Conservation (phyloP, 2,888 invertebrate genomes). For the Mermis nigrescens region DNA sequence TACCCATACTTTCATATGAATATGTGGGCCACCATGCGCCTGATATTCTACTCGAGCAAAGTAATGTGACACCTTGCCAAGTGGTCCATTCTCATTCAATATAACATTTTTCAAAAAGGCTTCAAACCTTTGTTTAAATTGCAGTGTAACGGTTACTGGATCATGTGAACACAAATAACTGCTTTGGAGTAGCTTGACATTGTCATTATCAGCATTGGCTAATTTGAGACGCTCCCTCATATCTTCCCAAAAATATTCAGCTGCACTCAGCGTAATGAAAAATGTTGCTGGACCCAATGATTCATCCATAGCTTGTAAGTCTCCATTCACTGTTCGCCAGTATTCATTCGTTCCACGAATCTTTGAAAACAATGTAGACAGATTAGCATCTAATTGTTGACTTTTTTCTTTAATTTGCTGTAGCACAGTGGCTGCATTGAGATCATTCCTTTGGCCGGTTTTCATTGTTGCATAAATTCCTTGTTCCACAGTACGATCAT, state of each 20-base stretch:
- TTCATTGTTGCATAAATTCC: neutral
- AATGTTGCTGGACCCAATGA: neutral
- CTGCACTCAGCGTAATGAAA: slow-evolving; percentile 1
- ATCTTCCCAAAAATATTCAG: slow-evolving; percentile 4
- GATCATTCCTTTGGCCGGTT: neutral
- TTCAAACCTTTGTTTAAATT: neutral
- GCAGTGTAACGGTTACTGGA: neutral
- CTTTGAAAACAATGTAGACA: neutral
- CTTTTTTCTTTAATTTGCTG: neutral
- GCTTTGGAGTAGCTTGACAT: neutral
- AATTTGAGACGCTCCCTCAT: neutral
- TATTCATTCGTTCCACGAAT: slow-evolving; percentile 7
- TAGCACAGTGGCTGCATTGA: neutral
- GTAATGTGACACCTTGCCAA: neutral
- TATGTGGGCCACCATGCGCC: neutral
- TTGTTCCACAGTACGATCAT: neutral
- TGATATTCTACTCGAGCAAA: slow-evolving; percentile 1
- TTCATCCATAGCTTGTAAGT: slow-evolving; percentile 1
- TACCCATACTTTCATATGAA: slow-evolving; percentile 3
- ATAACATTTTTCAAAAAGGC: neutral
- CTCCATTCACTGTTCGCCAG: neutral
- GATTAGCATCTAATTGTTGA: slow-evolving; percentile 4
- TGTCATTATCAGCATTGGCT: neutral
- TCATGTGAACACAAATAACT: neutral
- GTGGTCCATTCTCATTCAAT: neutral